Evolutionary conservation across 2,797 vertebrate genomes (phyloP), one percentile per base, ranked within the genome.

Genomic region (Semaprochilodus insignis): DNA sequence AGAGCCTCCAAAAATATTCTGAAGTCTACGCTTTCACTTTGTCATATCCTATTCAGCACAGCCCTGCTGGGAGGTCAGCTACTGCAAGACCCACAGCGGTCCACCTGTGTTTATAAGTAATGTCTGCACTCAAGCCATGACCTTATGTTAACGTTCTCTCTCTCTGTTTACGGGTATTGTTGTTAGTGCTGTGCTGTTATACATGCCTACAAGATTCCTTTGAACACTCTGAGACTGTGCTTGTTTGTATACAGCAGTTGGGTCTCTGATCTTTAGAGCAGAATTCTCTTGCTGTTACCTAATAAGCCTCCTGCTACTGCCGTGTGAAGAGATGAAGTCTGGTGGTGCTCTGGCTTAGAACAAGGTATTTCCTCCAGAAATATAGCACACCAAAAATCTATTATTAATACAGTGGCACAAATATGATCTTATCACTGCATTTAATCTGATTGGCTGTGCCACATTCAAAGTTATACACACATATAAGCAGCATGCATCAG

Each of bases 241-340:
- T 69, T 69, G 55, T 81, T 65, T 81, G 73, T n/a, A 52, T 52
- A 73, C 51, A 51, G 80, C 44, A 65, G 54, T 52, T 74, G 48
- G 60, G 59, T 57, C 74, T 60, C 74, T 75, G 31, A 60, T 75
- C 31, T 74, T 44, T 59, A 36, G 54, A 82, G 2, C 7, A 74
- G 16, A 63, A 81, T 74, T 81, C 51, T 13, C 48, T 67, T 54
- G 74, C 23, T 67, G 62, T 52, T 62, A 70, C 44, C 44, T 77
- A 63, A 67, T 48, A 69, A 27, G 52, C 72, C 52, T 69, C 52
- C 63, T 81, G 72, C 27, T 69, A 51, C 36, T 69, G 73, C 73
- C 27, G 52, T 8, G 51, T 75, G 63, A 62, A 59, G 51, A 75
- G 52, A 51, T 36, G 57, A 66, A 31, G 25, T 74, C 31, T 57